Base-by-base conservation (phyloP, 2,113 vertebrate species). In the Burhinus bistriatus region DNA sequence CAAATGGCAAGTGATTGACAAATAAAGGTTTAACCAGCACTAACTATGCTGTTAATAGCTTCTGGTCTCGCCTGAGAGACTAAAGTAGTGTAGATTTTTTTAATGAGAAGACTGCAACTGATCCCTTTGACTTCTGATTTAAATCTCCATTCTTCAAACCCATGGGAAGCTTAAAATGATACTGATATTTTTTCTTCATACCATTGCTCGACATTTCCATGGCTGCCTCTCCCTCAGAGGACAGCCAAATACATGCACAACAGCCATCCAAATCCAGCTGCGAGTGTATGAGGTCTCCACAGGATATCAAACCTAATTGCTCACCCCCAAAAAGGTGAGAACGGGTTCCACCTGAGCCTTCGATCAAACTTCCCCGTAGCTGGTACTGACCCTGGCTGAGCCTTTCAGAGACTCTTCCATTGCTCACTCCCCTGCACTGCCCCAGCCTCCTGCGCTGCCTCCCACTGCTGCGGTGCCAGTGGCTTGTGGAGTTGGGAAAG, bases 401-500 rank as follows among this genome's bases (percentile, higher is more conserved):
- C 32, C n/a, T 86, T 78, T 65, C 66, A 32, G 36, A 87, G 45
- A 18, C 15, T 94, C 38, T 86, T 36, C 57, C 66, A 47, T 1
- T 1, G 3, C 54, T 61, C 75, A 5, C 34, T 59, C 36, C 36
- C 51, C 75, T 16, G 64, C 1, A 0, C 49, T 83, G 45, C 72
- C 65, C 29, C 40, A 89, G 61, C 36, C 45, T 62, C 64, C 62
- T 64, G n/a, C 1, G 0, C 55, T 69, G 65, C 44, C 45, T 91
- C 40, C 30, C 0, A 0, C 49, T 32, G n/a, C 64, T 92, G 58
- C 0, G 0, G 61, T 68, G 49, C 54, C 11, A 0, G 59, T 73
- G 80, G 54, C 57, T 91, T 49, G 23, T 26, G 61, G 32, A 59
- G 49, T 1, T 85, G 66, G 55, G 91, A 75, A 72, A 95, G 45